A percentile compares a stretch with the other conserved stretches of the same genome.
phyloP scores from a whole-genome alignment of 2,888 invertebrate genomes.

The Cabera pusaria region DNA sequence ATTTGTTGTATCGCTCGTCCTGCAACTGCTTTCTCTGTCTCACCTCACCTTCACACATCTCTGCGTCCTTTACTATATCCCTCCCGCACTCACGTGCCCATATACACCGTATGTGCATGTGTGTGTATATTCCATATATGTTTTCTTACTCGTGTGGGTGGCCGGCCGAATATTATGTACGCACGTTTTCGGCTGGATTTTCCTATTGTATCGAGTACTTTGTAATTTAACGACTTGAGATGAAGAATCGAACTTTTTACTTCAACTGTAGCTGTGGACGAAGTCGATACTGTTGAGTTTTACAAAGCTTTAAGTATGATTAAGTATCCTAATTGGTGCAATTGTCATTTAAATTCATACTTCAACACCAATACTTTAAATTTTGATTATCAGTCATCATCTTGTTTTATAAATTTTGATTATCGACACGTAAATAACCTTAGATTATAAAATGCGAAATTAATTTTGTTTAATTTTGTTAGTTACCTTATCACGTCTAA shows the following conservation, averaged over 20 bases:
- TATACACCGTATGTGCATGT: constrained; percentile 61
- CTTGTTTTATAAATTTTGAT: no score
- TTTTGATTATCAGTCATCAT: no score
- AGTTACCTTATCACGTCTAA: no score
- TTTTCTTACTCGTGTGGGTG: constrained; percentile 60
- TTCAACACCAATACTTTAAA: no score
- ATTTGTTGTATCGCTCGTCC: constrained; percentile 85
- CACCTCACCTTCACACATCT: constrained; percentile 48
- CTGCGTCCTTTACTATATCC: constrained; percentile 52
- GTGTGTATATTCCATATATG: constrained; percentile 57
- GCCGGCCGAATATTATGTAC: constrained; percentile 77
- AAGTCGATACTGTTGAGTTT: no score
- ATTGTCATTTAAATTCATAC: no score
- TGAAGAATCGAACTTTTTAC: constrained; percentile 8
- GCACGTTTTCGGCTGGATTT: constrained; percentile 65
- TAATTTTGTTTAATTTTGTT: no score
- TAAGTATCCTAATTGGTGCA: no score
- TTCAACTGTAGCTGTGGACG: no score
- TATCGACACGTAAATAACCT: no score
- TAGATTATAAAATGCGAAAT: no score
- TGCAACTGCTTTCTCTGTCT: constrained; percentile 74
- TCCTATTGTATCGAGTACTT: constrained; percentile 39
- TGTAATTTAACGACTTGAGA: constrained; percentile 16
- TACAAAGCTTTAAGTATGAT: no score
- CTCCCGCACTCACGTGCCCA: constrained; percentile 69